These are phyloP conservation scores for Sinhomidia bicolor DNA, from an alignment of 2,888 invertebrate species.

Conservation along the genomic window DNA sequence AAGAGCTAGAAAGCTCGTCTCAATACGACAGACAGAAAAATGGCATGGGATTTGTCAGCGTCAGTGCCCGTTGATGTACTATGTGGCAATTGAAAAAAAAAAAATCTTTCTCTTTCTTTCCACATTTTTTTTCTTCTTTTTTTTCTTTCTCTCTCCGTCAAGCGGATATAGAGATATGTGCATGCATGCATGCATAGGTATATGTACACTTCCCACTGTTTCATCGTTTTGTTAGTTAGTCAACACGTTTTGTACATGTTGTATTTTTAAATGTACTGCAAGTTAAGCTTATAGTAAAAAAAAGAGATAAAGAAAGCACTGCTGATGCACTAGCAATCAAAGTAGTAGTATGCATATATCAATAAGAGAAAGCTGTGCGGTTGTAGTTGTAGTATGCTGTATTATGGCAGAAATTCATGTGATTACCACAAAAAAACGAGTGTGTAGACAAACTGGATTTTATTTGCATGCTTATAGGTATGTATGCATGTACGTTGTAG, in stretches of 20 bases:
- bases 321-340: slow-evolving; percentile 22
- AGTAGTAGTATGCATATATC: neutral
- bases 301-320: slow-evolving; percentile 1
- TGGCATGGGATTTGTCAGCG: slow-evolving; percentile 80
- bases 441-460: neutral
- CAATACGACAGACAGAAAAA: slow-evolving; percentile 79
- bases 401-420: slow-evolving; percentile 10
- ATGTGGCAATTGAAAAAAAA: slow-evolving; percentile 73
- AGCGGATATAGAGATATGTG: neutral
- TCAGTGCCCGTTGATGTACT: slow-evolving; percentile 79
- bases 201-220: slow-evolving; percentile 26
- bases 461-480: slow-evolving; percentile 40
- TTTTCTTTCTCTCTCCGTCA: neutral
- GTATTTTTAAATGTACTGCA: too few species aligned
- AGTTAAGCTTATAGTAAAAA: too few species aligned
- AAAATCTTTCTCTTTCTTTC: slow-evolving; percentile 15
- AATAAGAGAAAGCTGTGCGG: slow-evolving; percentile 6
- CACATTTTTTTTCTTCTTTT: slow-evolving; percentile 30
- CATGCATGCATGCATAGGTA: too few species aligned
- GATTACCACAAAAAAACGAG: neutral
- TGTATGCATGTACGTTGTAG: too few species aligned
- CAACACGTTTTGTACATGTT: neutral
- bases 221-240: slow-evolving; percentile 48
- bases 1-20: slow-evolving; percentile 71
- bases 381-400: too few species aligned